Evolutionary conservation across 2,888 invertebrate species (phyloP).

Genomic region (Polymixis flavicincta): DNA sequence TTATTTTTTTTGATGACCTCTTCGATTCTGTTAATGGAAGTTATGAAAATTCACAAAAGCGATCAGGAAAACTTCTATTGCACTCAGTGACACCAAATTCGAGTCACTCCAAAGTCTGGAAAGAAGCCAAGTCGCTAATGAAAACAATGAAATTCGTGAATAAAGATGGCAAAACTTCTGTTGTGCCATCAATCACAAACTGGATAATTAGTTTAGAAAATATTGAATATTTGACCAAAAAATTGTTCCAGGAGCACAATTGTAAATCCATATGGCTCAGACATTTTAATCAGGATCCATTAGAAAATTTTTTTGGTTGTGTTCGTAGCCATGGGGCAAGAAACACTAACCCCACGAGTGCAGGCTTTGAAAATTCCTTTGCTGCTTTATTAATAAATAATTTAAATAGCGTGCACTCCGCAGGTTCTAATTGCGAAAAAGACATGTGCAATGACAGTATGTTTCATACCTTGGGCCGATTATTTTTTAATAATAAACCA

Average conservation of each 20-base stretch:
- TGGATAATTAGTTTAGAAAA: background rate
- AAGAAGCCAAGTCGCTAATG: background rate
- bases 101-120: background rate
- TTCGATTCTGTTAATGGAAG: constrained; percentile 7
- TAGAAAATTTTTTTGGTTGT: background rate
- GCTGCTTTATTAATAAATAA: background rate
- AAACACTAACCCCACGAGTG: constrained; percentile 1
- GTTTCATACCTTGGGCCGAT: constrained; percentile 1
- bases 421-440: constrained; percentile 5
- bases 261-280: background rate
- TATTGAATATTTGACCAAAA: background rate
- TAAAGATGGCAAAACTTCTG: constrained; percentile 2
- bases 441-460: constrained; percentile 3
- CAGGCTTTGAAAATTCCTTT: background rate
- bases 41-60: background rate
- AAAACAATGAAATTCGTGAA: constrained; percentile 1
- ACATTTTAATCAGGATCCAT: background rate
- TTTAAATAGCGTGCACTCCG: background rate
- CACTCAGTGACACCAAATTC: constrained; percentile 2
- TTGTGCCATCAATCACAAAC: constrained; percentile 2
- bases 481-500: constrained; percentile 5
- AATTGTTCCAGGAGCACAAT: constrained; percentile 1
- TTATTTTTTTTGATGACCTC: constrained; percentile 1
- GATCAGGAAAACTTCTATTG: background rate
- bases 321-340: background rate